Base-by-base conservation (phyloP, 2,797 vertebrate species). In the Merluccius polli region DNA sequence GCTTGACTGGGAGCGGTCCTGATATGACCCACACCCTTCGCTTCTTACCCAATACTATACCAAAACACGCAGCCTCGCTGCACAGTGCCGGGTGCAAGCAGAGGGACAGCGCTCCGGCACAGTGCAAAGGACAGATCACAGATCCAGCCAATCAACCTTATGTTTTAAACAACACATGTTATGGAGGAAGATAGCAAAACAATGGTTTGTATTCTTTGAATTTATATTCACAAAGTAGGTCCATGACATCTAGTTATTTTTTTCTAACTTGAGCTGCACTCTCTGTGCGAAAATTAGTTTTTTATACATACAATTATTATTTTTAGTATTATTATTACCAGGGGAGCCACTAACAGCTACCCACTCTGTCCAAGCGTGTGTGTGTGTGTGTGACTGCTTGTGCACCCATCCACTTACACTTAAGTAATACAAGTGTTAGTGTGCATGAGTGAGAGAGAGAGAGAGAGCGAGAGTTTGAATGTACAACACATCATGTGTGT, bases 281-380 rank as follows among this genome's bases (percentile, higher is more conserved):
- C n/a, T n/a, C n/a, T n/a, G n/a, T n/a, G n/a, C n/a, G n/a, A n/a
- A n/a, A n/a, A n/a, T n/a, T n/a, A n/a, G n/a, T n/a, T n/a, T n/a
- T n/a, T n/a, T n/a, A n/a, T n/a, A n/a, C n/a, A n/a, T n/a, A n/a
- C n/a, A n/a, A n/a, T n/a, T n/a, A n/a, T n/a, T n/a, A n/a, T n/a
- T n/a, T n/a, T n/a, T n/a, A n/a, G n/a, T n/a, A n/a, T n/a, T n/a
- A n/a, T n/a, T n/a, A n/a, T n/a, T n/a, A n/a, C n/a, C 36, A 80
- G 44, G 41, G 76, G 41, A 74, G 77, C 72, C 76, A 72, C 71
- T 35, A 74, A 44, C 76, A 82, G 77, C 85, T 78, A 75, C 84
- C 88, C 82, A 86, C 87, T 86, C 78, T 90, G 87, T 78, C 85
- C 82, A 79, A 21, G 71, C 31, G 72, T 72, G 38, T 35, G 71